phyloP scores from a whole-genome alignment of 1,140 invertebrate genomes.

The Telenomus remus region DNA sequence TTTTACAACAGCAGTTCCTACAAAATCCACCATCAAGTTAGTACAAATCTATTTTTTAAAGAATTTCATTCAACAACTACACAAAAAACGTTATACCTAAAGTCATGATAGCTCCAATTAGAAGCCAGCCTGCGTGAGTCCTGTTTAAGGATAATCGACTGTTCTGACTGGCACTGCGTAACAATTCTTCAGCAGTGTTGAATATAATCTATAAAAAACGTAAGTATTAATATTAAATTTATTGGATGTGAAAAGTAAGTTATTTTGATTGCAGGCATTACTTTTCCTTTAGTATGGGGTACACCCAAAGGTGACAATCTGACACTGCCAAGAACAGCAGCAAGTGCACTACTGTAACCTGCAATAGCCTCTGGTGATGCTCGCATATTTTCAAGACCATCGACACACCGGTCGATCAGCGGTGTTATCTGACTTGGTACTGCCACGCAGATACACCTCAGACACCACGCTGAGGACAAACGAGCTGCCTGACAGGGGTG shows the following conservation, averaged over 20 bases:
- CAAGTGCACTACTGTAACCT: conserved; percentile 95
- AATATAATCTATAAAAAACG: conserved; percentile 85
- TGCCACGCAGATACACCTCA: conserved; percentile 92
- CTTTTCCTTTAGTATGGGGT: conserved; percentile 96
- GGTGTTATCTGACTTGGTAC: conserved; percentile 95
- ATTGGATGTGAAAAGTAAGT: too few relatives aligned
- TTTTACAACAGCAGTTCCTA: conserved; percentile 90
- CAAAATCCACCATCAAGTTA: background rate
- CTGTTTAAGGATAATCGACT: conserved; percentile 94
- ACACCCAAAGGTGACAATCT: conserved; percentile 94
- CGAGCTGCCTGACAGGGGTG: conserved; percentile 95
- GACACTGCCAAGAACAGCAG: conserved; percentile 94
- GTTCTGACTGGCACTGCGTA: conserved; percentile 97
- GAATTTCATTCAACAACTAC: too few relatives aligned
- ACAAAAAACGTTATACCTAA: conserved; percentile 80
- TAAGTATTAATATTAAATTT: conserved; percentile 2
- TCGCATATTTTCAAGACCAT: conserved; percentile 90
- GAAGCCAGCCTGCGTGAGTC: conserved; percentile 97
- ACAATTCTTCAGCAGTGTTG: conserved; percentile 96
- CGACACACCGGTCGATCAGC: conserved; percentile 91
- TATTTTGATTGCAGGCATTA: conserved; percentile 66
- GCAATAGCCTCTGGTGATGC: conserved; percentile 94
- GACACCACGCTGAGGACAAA: conserved; percentile 94
- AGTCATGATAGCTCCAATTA: conserved; percentile 97
- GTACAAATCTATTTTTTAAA: too few relatives aligned